Evolutionary conservation across 2,797 vertebrate species (phyloP).

Genomic region (Micropoecilia bifurca): DNA sequence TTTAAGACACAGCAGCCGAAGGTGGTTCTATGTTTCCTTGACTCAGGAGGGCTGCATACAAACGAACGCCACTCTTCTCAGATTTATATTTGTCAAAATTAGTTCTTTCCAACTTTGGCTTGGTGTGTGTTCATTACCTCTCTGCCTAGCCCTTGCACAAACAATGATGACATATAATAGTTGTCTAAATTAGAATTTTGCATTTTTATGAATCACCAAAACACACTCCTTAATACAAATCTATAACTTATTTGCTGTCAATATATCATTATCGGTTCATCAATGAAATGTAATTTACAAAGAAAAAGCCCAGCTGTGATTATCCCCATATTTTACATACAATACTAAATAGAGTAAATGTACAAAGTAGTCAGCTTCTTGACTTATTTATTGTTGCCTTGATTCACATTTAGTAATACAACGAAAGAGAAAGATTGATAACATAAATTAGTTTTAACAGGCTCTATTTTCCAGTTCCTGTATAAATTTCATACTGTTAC

Average conservation of each 20-base stretch:
- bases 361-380: neutral
- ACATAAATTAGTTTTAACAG: neutral
- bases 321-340: neutral
- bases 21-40: neutral
- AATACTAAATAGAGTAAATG: neutral
- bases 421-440: neutral
- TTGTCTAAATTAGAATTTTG: neutral
- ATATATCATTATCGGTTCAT: neutral
- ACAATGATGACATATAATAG: neutral
- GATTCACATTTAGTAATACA: neutral
- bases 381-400: neutral
- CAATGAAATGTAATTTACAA: neutral
- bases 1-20: neutral
- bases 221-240: neutral
- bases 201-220: neutral
- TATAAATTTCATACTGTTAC: neutral
- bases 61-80: neutral
- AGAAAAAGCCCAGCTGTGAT: neutral
- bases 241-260: neutral
- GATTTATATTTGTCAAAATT: neutral
- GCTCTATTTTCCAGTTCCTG: neutral
- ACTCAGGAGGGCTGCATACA: neutral
- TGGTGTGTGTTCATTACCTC: too few species aligned
- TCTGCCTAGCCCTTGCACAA: too few species aligned
- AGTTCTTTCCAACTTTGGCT: too few species aligned